phyloP scores from a whole-genome alignment of 2,888 invertebrate genomes.

The Teinopalpus imperialis region DNA sequence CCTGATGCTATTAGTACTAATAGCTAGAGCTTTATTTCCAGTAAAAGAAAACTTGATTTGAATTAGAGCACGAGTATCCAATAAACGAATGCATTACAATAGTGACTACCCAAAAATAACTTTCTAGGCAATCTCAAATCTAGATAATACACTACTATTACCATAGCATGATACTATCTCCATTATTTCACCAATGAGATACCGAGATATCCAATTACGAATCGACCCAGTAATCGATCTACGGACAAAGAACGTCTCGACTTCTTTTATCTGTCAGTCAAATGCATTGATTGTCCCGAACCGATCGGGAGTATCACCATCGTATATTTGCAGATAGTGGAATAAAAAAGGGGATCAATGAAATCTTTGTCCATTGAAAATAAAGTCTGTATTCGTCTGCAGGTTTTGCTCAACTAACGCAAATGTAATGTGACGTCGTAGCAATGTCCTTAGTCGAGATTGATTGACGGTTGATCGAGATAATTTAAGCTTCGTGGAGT shows the following conservation, averaged over 20 bases:
- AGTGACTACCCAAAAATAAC: conserved; percentile 15
- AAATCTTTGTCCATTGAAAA: not conserved
- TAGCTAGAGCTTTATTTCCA: too few species aligned
- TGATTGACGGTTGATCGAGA: conserved; percentile 65
- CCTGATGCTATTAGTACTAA: too few species aligned
- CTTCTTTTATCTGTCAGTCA: conserved; percentile 75
- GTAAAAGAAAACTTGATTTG: too few species aligned
- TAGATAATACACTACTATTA: conserved; percentile 18
- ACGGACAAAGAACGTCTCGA: conserved; percentile 58
- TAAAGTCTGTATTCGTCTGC: conserved; percentile 1
- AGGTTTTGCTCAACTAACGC: not conserved
- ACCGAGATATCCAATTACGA: conserved; percentile 56
- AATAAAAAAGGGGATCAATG: not conserved
- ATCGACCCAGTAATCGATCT: conserved; percentile 59
- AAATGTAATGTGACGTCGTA: conserved; percentile 13
- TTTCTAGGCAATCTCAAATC: conserved; percentile 20
- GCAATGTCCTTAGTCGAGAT: conserved; percentile 40
- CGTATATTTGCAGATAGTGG: not conserved
- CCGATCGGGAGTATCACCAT: conserved; percentile 36
- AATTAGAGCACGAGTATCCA: too few species aligned
- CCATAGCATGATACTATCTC: conserved; percentile 18
- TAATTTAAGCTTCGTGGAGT: conserved; percentile 55
- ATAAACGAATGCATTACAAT: conserved; percentile 8
- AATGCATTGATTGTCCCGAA: conserved; percentile 61
- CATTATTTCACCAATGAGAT: conserved; percentile 37